Evolutionary conservation across 2,797 vertebrate species (phyloP).

Genomic region (Eulemur albifrons): DNA sequence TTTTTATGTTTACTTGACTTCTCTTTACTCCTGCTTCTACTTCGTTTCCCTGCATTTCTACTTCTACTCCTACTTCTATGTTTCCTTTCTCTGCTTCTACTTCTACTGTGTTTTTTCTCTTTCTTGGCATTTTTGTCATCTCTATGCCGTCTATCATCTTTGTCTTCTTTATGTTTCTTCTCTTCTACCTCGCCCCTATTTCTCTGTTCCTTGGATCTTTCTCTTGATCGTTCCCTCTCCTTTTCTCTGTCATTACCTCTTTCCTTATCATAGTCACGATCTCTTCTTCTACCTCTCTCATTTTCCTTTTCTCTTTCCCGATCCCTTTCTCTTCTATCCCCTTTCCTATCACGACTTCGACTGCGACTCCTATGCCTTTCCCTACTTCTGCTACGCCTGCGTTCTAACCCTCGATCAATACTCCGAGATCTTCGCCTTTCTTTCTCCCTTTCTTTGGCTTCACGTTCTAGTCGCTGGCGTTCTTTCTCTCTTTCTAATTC

Average conservation of each 20-base stretch:
- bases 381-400: slow-evolving; percentile 88
- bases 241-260: slow-evolving; percentile 87
- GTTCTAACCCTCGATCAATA: slow-evolving; percentile 88
- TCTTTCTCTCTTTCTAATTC: slow-evolving; percentile 95
- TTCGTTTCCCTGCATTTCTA: slow-evolving; percentile 89
- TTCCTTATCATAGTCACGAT: slow-evolving; percentile 94
- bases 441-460: slow-evolving; percentile 90
- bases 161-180: slow-evolving; percentile 87
- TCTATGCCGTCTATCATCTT: slow-evolving; percentile 86
- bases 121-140: slow-evolving; percentile 91
- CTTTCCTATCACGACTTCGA: slow-evolving; percentile 91
- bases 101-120: slow-evolving; percentile 91
- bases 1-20: slow-evolving; percentile 86
- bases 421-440: slow-evolving; percentile 92
- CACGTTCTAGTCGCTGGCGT: slow-evolving; percentile 88
- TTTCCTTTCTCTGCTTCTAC: slow-evolving; percentile 89
- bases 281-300: slow-evolving; percentile 92
- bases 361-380: slow-evolving; percentile 92
- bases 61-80: slow-evolving; percentile 91
- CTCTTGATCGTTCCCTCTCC: slow-evolving; percentile 85
- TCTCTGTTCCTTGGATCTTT: slow-evolving; percentile 89
- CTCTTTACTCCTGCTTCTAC: slow-evolving; percentile 89
- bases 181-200: slow-evolving; percentile 87
- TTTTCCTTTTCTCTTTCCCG: slow-evolving; percentile 91
- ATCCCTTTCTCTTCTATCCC: slow-evolving; percentile 91